Conservation (phyloP, 2,888 invertebrate genomes). For the Urechis unicinctus region DNA sequence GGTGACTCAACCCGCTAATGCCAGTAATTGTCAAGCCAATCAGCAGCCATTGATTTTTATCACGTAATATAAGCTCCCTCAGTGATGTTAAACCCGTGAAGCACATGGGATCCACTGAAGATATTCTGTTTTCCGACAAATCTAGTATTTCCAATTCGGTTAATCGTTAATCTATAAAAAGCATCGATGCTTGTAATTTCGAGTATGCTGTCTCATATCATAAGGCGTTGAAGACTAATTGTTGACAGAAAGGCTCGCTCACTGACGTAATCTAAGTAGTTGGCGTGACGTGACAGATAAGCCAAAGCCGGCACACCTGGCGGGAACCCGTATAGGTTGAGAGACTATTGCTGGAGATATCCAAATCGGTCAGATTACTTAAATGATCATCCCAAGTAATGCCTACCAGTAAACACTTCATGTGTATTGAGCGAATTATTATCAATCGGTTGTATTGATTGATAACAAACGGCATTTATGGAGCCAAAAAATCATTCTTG, state of each 20-base stretch:
- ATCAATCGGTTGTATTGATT: no score
- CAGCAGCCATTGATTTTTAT: no score
- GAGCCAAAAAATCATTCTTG: no score
- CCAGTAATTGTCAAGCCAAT: no score
- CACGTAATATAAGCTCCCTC: conserved; percentile 10
- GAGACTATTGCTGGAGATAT: conserved; percentile 9
- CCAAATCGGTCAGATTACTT: conserved; percentile 9
- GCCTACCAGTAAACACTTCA: no score
- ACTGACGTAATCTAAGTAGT: conserved; percentile 12
- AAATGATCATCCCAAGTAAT: conserved; percentile 10
- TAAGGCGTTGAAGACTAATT: conserved; percentile 3
- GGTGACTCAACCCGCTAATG: no score
- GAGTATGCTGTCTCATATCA: conserved; percentile 10
- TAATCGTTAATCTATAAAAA: conserved; percentile 9
- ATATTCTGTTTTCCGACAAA: conserved; percentile 14
- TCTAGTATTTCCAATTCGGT: conserved; percentile 7
- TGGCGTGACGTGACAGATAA: conserved; percentile 5
- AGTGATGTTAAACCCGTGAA: conserved; percentile 8
- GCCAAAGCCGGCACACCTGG: neutral
- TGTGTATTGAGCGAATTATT: no score
- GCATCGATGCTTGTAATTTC: conserved; percentile 13
- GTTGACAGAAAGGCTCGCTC: conserved; percentile 9
- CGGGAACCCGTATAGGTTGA: neutral
- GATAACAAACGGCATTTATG: no score
- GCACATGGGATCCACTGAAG: conserved; percentile 13